Evolutionary conservation across 1,140 invertebrate genomes (phyloP).

Genomic region (Drosophila neocordata): DNA sequence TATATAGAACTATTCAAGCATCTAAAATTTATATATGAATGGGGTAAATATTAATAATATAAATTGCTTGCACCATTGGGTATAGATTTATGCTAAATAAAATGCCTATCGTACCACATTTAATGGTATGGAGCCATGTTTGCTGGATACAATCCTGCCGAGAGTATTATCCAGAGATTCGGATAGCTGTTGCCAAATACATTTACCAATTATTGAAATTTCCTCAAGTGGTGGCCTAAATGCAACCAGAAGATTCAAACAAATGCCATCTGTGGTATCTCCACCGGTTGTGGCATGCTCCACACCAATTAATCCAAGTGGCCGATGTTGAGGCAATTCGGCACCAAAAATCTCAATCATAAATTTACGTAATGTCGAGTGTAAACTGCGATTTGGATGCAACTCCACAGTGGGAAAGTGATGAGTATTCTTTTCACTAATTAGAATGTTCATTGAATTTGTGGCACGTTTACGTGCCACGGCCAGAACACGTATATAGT

Average conservation of each 20-base stretch:
- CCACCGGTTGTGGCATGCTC: slow-evolving; percentile 83
- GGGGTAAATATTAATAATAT: slow-evolving; percentile 9
- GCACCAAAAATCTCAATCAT: slow-evolving; percentile 96
- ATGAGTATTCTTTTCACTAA: slow-evolving; percentile 91
- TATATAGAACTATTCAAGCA: not conserved
- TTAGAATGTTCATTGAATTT: slow-evolving; percentile 91
- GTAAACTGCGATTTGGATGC: slow-evolving; percentile 92
- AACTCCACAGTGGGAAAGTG: slow-evolving; percentile 95
- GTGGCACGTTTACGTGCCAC: slow-evolving; percentile 92
- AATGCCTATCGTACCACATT: slow-evolving; percentile 89
- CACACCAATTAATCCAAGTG: slow-evolving; percentile 90
- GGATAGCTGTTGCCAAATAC: slow-evolving; percentile 92
- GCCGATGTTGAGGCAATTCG: slow-evolving; percentile 92
- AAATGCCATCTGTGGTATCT: slow-evolving; percentile 88
- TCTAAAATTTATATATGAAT: not conserved
- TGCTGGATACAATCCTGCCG: slow-evolving; percentile 86
- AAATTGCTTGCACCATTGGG: slow-evolving; percentile 66
- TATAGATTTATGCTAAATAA: slow-evolving; percentile 31
- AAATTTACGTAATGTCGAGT: slow-evolving; percentile 93
- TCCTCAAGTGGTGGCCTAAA: slow-evolving; percentile 93
- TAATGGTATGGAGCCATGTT: slow-evolving; percentile 90
- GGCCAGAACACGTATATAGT: slow-evolving; percentile 90
- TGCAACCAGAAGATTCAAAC: slow-evolving; percentile 92
- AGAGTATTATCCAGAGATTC: slow-evolving; percentile 88
- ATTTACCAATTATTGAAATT: slow-evolving; percentile 92